Base-by-base conservation (phyloP, 2,797 vertebrate genomes). In the Distichodus sexfasciatus region DNA sequence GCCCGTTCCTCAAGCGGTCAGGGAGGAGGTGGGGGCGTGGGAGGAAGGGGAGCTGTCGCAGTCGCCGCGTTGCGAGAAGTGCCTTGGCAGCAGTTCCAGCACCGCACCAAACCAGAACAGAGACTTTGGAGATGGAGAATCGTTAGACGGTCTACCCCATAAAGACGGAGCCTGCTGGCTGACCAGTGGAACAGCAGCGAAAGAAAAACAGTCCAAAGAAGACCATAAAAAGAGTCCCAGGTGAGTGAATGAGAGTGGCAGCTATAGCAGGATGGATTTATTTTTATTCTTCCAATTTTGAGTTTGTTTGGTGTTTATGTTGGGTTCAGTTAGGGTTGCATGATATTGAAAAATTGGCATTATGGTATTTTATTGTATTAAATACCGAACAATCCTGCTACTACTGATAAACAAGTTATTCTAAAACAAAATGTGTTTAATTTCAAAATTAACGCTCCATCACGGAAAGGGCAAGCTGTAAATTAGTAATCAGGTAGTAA, bases 61-160 rank as follows among this genome's bases (percentile, higher is more conserved):
- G 28, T 61, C 66, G 19, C 84, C 87, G 3, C 43, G 86, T 67
- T 89, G 91, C 78, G 91, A 90, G 80, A 94, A 92, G 91, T 95
- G 93, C 92, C 92, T 94, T 87, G 83, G 81, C 43, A 83, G 79
- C 69, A 72, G 84, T 79, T 86, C 89, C 11, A 90, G 83, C 70
- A 83, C 84, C n/a, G 83, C 69, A 54, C 71, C 75, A 44, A 69
- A 79, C 73, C 81, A 83, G 66, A 88, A 89, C 59, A 84, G 76
- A 61, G 66, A 76, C 79, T 71, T 81, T n/a, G 14, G 82, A 57
- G 53, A 82, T 76, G 82, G 81, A 75, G 84, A 86, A 48, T 65
- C 65, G 28, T 7, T 83, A 80, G 19, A 66, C 33, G n/a, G 76
- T 77, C 84, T 84, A 54, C 72, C 65, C 75, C 88, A 80, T 60